Evolutionary conservation across 1,140 invertebrate genomes (phyloP).

Genomic region (Drepana arcuata): DNA sequence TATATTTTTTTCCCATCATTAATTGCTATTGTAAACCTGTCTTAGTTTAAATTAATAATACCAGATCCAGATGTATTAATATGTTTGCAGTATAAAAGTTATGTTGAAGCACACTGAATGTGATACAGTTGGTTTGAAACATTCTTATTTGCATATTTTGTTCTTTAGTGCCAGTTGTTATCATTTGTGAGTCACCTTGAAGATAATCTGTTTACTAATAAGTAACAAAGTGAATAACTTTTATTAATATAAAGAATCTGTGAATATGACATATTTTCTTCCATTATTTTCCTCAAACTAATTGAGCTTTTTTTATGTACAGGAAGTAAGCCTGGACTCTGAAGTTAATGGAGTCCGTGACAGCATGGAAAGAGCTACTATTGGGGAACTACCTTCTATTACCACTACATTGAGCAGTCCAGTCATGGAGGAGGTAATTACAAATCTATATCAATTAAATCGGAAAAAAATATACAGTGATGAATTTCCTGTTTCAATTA

Average conservation of each 20-base stretch:
- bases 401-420: conserved; percentile 53
- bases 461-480: too few species aligned
- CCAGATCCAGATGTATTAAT: too few species aligned
- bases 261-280: neutral
- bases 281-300: neutral
- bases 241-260: neutral
- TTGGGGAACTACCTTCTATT: conserved; percentile 48
- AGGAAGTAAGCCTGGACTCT: conserved; percentile 61
- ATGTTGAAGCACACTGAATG: neutral
- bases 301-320: conserved; percentile 14
- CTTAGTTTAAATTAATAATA: too few species aligned
- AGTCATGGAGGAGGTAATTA: conserved; percentile 69
- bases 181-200: neutral
- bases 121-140: neutral
- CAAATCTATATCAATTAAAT: too few species aligned
- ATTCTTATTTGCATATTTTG: neutral
- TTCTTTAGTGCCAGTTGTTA: neutral
- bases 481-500: too few species aligned
- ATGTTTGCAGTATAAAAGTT: neutral
- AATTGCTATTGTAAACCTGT: neutral
- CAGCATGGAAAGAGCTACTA: conserved; percentile 66
- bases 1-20: neutral
- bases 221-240: neutral
- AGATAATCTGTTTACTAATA: neutral
- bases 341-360: conserved; percentile 65